Evolutionary conservation across 2,797 vertebrate species (phyloP).

Genomic region (Chloroceryle inda): DNA sequence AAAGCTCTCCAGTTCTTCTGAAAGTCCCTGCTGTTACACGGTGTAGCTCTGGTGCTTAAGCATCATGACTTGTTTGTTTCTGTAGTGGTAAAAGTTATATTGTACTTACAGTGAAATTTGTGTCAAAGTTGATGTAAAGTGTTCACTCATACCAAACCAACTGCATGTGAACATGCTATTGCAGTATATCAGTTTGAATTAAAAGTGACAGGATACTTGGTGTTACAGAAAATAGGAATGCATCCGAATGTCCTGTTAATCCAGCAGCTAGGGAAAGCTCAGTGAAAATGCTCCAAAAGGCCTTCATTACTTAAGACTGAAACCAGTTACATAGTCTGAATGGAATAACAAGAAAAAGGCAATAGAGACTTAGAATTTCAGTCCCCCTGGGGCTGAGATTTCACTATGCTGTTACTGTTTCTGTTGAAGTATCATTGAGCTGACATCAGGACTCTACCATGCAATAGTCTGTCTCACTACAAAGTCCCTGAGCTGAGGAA

Average conservation of each 20-base stretch:
- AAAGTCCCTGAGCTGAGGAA: not conserved
- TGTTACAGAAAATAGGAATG: not conserved
- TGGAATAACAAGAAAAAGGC: not conserved
- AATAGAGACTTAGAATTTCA: not conserved
- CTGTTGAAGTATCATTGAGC: not conserved
- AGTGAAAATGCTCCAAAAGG: not conserved
- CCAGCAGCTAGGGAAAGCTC: not conserved
- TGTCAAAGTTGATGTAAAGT: slow-evolving; percentile 39
- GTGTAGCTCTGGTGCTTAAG: not conserved
- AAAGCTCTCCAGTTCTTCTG: not conserved
- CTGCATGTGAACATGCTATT: slow-evolving; percentile 37
- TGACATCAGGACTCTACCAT: not conserved
- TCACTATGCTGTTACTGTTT: not conserved
- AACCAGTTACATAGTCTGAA: not conserved
- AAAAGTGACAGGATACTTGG: slow-evolving; percentile 61
- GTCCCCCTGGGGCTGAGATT: not conserved
- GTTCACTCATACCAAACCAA: slow-evolving; percentile 13
- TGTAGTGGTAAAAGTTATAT: slow-evolving; percentile 16
- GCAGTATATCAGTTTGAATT: slow-evolving; percentile 43
- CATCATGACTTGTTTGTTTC: not conserved
- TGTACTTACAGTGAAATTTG: slow-evolving; percentile 63
- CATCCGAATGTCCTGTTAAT: not conserved
- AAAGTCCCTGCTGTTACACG: not conserved
- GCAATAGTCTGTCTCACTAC: fast-evolving
- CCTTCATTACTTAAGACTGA: not conserved